Evolutionary conservation across 1,140 invertebrate genomes (phyloP).

Genomic region (Ceratosolen fusciceps): DNA sequence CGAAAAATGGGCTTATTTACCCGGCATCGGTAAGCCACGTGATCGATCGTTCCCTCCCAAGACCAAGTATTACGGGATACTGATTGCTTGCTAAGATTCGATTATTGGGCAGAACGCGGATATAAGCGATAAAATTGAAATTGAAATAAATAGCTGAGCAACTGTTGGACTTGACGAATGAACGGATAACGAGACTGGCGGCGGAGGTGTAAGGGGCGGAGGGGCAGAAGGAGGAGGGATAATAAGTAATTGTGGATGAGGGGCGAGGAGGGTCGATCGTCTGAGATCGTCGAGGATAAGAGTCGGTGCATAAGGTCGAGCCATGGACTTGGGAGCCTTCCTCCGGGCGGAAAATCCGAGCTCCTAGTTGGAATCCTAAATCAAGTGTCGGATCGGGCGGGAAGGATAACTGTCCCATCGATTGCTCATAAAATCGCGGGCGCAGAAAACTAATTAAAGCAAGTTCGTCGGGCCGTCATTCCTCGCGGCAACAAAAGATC

Average conservation of each 20-base stretch:
- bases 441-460: constrained; percentile 47
- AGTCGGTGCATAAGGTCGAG: background rate
- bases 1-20: too few species aligned
- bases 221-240: background rate
- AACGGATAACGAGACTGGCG: too few species aligned
- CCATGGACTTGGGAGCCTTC: background rate
- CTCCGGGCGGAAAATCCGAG: background rate
- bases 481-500: constrained; percentile 4
- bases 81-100: too few species aligned
- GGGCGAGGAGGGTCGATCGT: background rate
- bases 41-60: too few species aligned
- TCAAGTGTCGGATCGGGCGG: background rate
- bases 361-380: background rate
- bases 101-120: too few species aligned
- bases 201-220: too few species aligned
- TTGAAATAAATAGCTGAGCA: too few species aligned
- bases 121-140: too few species aligned
- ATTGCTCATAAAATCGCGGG: constrained; percentile 38
- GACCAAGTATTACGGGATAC: too few species aligned
- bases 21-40: too few species aligned
- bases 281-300: too few species aligned
- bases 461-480: constrained; percentile 12
- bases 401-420: constrained; percentile 42
- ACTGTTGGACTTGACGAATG: too few species aligned
- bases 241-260: background rate